These are phyloP conservation scores for Lithobates pipiens DNA, from an alignment of 2,797 vertebrate species.

Conservation along the genomic window DNA sequence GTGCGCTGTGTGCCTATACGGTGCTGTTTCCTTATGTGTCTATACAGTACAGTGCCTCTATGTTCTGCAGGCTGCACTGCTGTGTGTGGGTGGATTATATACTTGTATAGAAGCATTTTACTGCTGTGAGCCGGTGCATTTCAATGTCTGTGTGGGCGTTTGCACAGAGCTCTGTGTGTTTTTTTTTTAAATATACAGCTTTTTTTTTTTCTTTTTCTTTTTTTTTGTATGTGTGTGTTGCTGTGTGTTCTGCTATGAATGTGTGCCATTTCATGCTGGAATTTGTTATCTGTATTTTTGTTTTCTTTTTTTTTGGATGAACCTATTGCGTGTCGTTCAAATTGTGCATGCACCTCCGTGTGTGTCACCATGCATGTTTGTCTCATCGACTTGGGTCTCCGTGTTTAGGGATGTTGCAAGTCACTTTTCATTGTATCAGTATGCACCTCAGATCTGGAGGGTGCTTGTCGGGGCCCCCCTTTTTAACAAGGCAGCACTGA, in stretches of 20 bases:
- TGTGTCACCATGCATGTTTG: conserved; percentile 11
- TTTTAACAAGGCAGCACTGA: conserved; percentile 13
- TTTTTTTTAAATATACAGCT: conserved; percentile 50
- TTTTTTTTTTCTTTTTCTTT: not conserved
- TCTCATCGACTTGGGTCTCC: not conserved
- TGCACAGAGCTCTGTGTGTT: conserved; percentile 57
- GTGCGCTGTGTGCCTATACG: not conserved
- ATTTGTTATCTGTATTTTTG: not conserved
- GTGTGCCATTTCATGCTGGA: conserved; percentile 31
- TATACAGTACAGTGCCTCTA: conserved; percentile 37
- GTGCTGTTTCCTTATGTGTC: not conserved
- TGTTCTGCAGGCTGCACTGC: conserved; percentile 55
- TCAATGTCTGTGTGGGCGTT: conserved; percentile 60
- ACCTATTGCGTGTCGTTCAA: not conserved
- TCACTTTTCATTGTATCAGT: conserved; percentile 20
- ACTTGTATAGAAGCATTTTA: conserved; percentile 62
- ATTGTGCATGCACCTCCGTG: not conserved
- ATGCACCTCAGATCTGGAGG: not conserved
- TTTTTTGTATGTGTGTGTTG: conserved; percentile 25
- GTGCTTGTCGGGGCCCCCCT: not conserved
- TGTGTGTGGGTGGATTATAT: conserved; percentile 71
- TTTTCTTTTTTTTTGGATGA: not conserved
- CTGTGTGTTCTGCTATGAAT: conserved; percentile 19
- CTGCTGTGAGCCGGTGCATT: conserved; percentile 57
- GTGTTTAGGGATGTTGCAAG: not conserved